phyloP scores from a whole-genome alignment of 2,888 invertebrate species.

The Lymantria monacha region DNA sequence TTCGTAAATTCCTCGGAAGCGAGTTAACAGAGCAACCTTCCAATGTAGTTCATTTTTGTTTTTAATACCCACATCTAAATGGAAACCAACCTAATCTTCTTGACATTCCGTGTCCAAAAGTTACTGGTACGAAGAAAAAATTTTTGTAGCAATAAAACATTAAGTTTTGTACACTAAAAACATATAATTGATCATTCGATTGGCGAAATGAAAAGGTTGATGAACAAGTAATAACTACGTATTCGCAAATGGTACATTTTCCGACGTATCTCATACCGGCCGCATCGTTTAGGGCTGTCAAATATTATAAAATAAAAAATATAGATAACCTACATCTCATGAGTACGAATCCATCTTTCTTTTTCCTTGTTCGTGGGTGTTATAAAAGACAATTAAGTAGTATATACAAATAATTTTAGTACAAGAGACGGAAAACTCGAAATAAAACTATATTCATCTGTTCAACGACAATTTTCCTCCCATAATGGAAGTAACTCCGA shows the following conservation, averaged over 20 bases:
- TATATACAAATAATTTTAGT: no score
- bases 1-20: background rate
- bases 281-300: constrained; percentile 18
- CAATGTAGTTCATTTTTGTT: background rate
- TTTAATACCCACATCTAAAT: constrained; percentile 10
- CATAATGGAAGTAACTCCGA: no score
- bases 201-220: constrained; percentile 39
- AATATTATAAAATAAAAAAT: background rate
- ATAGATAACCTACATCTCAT: no score
- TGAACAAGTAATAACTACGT: constrained; percentile 34
- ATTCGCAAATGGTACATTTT: constrained; percentile 45
- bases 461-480: no score
- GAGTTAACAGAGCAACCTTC: background rate
- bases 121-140: constrained; percentile 15
- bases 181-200: constrained; percentile 32
- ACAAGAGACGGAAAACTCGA: no score
- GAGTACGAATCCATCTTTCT: no score
- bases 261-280: constrained; percentile 49
- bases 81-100: constrained; percentile 24
- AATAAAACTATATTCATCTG: no score
- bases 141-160: constrained; percentile 25
- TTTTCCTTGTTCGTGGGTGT: no score
- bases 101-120: constrained; percentile 19
- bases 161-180: constrained; percentile 20
- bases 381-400: no score